These are phyloP conservation scores for Operophtera brumata DNA, from an alignment of 2,888 invertebrate genomes.

Conservation along the genomic window DNA sequence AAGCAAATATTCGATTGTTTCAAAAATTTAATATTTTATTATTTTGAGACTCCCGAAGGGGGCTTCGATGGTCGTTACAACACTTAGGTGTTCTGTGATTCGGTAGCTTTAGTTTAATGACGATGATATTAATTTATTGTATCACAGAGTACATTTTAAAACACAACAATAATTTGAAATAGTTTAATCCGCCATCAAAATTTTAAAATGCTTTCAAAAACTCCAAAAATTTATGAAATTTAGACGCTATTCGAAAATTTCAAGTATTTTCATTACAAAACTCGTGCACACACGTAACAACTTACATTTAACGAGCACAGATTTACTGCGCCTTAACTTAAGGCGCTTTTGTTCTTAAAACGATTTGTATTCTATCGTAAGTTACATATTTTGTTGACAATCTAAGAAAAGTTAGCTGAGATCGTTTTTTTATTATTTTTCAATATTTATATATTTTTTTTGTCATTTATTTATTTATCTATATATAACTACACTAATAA, in stretches of 20 bases:
- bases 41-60: not conserved
- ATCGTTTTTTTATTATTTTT: constrained; percentile 69
- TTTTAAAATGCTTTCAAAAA: constrained; percentile 5
- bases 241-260: not conserved
- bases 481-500: constrained; percentile 30
- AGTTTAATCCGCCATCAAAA: not conserved
- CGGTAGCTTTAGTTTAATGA: not conserved
- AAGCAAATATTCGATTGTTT: not conserved
- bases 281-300: constrained; percentile 7
- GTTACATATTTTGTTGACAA: constrained; percentile 3
- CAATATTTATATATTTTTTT: constrained; percentile 59
- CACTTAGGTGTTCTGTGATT: no score
- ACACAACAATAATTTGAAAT: not conserved
- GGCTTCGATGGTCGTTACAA: no score
- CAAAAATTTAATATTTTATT: not conserved
- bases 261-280: not conserved
- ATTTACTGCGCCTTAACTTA: no score
- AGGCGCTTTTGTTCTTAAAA: no score
- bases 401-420: constrained; percentile 43
- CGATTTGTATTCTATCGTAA: no score
- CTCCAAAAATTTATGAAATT: not conserved
- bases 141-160: constrained; percentile 3
- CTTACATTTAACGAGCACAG: not conserved
- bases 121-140: not conserved
- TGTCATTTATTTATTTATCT: constrained; percentile 56